Base-by-base conservation (phyloP, 2,113 vertebrate genomes). In the Pituophis catenifer region DNA sequence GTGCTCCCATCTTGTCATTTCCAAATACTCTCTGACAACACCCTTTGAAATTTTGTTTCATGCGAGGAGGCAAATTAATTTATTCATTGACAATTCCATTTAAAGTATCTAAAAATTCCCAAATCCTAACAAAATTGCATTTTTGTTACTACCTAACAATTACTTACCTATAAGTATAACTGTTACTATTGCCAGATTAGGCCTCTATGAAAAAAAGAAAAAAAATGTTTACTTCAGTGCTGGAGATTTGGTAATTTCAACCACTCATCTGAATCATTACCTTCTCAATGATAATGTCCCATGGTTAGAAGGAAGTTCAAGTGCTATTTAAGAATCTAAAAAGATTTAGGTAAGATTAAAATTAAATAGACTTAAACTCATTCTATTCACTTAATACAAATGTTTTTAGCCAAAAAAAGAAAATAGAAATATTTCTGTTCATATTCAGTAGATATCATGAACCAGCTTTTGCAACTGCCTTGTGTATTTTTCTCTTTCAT, bases 11-110 rank as follows among this genome's bases (percentile, higher is more conserved):
- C 0, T 90, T 54, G 93, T 91, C 62, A 81, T 81, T 44, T 33
- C 86, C 62, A 54, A 93, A 93, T 93, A 59, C 86, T 93, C 89
- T 59, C 9, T 59, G 93, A 91, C 52, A 50, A 29, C 91, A 93
- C 93, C 86, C 90, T 33, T 92, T 89, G 11, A 75, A 57, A 65
- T 92, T 15, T 88, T 57, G 54, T 93, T 52, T 38, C 91, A 91
- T 89, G 44, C 9, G 21, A 58, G 90, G 91, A 92, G 94, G 44
- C 89, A 94, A 95, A 93, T 87, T 70, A 88, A 70, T 93, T 86
- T 94, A 55, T n/a, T 89, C 19, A 29, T 65, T 50, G 75, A 85
- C 50, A 54, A 75, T 81, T 65, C 90, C 75, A 94, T 15, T 33
- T 17, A 87, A 95, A 94, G 44, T 19, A 90, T 50, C 11, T 48